Percentiles rank a stretch among this genome's conserved stretches.
phyloP scores from a whole-genome alignment of 2,113 vertebrate genomes.

The Corythornis vintsioides region DNA sequence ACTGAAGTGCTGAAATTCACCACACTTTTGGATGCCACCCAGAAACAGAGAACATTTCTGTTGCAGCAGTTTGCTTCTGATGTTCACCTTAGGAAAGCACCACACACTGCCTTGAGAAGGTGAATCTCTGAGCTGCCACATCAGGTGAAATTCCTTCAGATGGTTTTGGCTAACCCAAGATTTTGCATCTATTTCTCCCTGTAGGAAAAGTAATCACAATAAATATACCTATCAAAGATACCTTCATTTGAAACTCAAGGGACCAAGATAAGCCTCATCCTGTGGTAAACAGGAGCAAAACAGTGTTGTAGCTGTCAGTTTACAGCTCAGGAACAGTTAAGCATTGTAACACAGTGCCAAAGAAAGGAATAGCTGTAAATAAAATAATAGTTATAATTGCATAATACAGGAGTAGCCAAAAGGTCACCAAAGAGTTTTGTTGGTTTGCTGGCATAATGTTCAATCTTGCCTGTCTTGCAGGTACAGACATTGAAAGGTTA shows the following conservation, averaged over 20 bases:
- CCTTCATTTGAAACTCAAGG: not conserved
- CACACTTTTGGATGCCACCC: not conserved
- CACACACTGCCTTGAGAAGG: not conserved
- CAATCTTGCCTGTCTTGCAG: not conserved
- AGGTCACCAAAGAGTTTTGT: not conserved
- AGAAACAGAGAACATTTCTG: not conserved
- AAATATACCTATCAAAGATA: not conserved
- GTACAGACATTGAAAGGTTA: not conserved
- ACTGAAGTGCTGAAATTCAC: not conserved
- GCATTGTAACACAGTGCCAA: not conserved
- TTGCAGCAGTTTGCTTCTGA: not conserved
- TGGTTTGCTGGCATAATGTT: not conserved
- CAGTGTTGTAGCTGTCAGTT: not conserved
- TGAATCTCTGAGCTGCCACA: not conserved
- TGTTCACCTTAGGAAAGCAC: not conserved
- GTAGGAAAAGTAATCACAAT: not conserved
- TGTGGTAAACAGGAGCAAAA: not conserved
- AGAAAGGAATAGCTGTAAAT: not conserved
- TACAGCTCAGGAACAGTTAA: not conserved
- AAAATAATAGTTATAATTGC: not conserved
- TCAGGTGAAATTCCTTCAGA: not conserved
- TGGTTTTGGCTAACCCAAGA: not conserved
- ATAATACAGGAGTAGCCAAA: not conserved
- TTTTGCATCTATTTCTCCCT: not conserved
- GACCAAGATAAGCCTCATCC: not conserved